These are phyloP conservation scores for Linurgus olivaceus DNA, from an alignment of 2,797 vertebrate species.

Conservation along the genomic window DNA sequence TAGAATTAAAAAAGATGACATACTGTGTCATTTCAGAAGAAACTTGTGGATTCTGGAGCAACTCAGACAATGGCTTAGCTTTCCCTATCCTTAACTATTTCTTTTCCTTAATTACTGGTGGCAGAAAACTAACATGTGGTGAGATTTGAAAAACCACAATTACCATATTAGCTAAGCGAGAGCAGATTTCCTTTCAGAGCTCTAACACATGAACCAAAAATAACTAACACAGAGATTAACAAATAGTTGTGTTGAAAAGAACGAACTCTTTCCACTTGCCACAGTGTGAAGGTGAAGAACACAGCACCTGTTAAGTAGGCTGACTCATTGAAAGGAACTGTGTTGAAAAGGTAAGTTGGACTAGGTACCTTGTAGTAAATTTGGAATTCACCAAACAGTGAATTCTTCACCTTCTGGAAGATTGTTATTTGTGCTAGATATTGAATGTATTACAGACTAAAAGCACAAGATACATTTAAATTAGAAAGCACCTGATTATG, in stretches of 20 bases:
- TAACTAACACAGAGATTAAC: background rate
- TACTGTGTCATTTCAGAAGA: background rate
- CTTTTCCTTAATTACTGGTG: slow-evolving; percentile 26
- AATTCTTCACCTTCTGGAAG: background rate
- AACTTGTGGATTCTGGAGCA: background rate
- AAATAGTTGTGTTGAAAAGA: background rate
- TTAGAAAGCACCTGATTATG: background rate
- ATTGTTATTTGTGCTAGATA: background rate
- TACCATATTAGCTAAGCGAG: background rate
- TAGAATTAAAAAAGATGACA: background rate
- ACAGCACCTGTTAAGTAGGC: background rate
- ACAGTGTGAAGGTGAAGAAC: background rate
- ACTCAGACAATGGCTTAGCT: background rate
- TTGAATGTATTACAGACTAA: background rate
- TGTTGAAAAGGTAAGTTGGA: slow-evolving; percentile 23
- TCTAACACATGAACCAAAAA: background rate
- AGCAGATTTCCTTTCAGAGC: slow-evolving; percentile 26
- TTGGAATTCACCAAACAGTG: background rate
- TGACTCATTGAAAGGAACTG: background rate
- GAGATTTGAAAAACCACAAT: slow-evolving; percentile 49
- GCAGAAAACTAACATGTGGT: slow-evolving; percentile 14
- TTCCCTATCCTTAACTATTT: background rate
- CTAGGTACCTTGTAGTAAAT: background rate
- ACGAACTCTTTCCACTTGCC: background rate
- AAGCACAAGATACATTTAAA: background rate